phyloP scores from a whole-genome alignment of 2,888 invertebrate genomes.

The Agonopterix arenella region DNA sequence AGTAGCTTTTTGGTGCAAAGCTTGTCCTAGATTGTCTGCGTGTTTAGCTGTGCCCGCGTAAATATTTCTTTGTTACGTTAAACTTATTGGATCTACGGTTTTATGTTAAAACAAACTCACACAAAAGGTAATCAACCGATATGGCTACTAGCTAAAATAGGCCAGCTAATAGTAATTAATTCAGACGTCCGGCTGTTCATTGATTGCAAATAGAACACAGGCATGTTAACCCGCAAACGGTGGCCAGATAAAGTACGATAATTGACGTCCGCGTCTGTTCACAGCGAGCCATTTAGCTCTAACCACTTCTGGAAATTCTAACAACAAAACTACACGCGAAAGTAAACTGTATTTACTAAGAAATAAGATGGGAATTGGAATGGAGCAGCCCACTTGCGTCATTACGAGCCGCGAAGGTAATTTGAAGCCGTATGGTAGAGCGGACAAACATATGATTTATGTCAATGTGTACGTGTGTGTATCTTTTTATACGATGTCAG shows the following conservation, averaged over 20 bases:
- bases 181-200: not conserved
- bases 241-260: conserved; percentile 53
- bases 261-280: conserved; percentile 59
- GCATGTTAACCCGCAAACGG: conserved; percentile 25
- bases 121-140: not conserved
- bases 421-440: conserved; percentile 65
- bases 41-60: no score
- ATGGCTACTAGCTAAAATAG: not conserved
- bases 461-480: conserved; percentile 30
- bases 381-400: conserved; percentile 40
- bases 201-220: conserved; percentile 11
- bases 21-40: no score
- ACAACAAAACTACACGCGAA: conserved; percentile 13
- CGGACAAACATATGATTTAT: conserved; percentile 68
- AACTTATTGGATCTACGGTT: no score
- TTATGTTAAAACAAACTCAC: not conserved
- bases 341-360: conserved; percentile 10
- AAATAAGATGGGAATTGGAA: conserved; percentile 24
- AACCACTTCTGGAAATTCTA: conserved; percentile 41
- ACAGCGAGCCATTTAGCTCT: conserved; percentile 52
- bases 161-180: not conserved
- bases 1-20: no score
- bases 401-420: conserved; percentile 59
- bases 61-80: no score
- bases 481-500: not conserved